Conservation (phyloP, 2,797 vertebrate genomes). For the Percopsis omiscomaycus region DNA sequence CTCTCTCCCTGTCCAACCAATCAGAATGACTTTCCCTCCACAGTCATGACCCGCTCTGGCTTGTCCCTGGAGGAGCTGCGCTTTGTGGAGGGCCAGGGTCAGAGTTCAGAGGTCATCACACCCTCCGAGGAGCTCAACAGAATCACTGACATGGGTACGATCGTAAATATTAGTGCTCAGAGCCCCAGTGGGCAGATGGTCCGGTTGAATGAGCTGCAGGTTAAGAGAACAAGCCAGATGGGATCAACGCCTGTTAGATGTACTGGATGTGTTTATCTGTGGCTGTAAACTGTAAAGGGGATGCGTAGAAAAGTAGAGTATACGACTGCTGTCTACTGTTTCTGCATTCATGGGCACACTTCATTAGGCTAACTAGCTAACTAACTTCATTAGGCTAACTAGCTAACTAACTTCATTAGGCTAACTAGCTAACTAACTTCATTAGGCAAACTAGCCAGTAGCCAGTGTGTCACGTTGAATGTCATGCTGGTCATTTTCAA, state of each 20-base stretch:
- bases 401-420: conserved; percentile 6
- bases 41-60: conserved; percentile 87
- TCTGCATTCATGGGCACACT: conserved; percentile 25
- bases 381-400: background rate
- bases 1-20: conserved; percentile 1
- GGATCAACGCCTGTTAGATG: conserved; percentile 6
- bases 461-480: conserved; percentile 11
- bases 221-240: conserved; percentile 51
- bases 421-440: no score
- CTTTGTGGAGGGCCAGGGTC: conserved; percentile 97
- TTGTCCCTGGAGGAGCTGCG: conserved; percentile 94
- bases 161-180: conserved; percentile 43
- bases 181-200: conserved; percentile 62
- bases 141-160: conserved; percentile 89
- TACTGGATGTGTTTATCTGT: conserved; percentile 12
- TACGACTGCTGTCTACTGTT: conserved; percentile 14
- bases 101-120: conserved; percentile 90
- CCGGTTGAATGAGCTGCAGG: conserved; percentile 39
- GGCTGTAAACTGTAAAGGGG: conserved; percentile 20
- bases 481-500: conserved; percentile 13
- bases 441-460: background rate
- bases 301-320: conserved; percentile 19
- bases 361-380: no score
- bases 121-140: conserved; percentile 94
- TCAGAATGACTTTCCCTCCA: conserved; percentile 87